Conservation (phyloP, 1,140 invertebrate genomes). For the Brachionus rotundiformis region DNA sequence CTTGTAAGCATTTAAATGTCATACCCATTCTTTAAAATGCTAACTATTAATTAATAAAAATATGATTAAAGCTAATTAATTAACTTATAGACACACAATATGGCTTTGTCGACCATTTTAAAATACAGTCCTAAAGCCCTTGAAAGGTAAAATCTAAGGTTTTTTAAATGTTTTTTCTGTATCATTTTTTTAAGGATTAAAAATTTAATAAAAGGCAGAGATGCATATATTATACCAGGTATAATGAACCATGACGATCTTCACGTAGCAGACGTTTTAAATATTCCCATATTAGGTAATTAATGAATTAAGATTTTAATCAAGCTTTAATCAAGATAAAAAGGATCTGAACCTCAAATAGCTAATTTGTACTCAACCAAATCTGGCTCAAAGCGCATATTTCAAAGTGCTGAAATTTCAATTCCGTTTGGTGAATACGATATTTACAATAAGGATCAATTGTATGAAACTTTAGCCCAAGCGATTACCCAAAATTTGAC, state of each 20-base stretch:
- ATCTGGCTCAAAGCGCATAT: slow-evolving; percentile 63
- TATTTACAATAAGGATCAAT: slow-evolving; percentile 62
- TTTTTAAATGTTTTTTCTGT: background rate
- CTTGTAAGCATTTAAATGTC: too few relatives aligned
- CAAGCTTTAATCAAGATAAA: background rate
- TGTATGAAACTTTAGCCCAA: slow-evolving; percentile 62
- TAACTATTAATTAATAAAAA: too few relatives aligned
- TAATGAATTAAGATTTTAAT: background rate
- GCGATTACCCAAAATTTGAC: slow-evolving; percentile 62
- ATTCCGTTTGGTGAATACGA: slow-evolving; percentile 62
- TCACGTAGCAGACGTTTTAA: slow-evolving; percentile 59
- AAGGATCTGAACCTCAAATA: slow-evolving; percentile 60
- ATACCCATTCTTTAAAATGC: too few relatives aligned
- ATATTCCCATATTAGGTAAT: slow-evolving; percentile 59
- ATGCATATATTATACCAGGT: slow-evolving; percentile 63
- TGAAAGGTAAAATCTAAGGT: slow-evolving; percentile 53
- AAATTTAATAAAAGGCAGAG: slow-evolving; percentile 60
- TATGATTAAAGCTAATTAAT: background rate
- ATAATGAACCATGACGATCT: slow-evolving; percentile 62
- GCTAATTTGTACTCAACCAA: slow-evolving; percentile 62
- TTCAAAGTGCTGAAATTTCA: slow-evolving; percentile 60
- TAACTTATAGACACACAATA: slow-evolving; percentile 58
- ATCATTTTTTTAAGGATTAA: slow-evolving; percentile 55
- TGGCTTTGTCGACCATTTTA: slow-evolving; percentile 62
- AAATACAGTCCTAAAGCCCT: slow-evolving; percentile 63